Evolutionary conservation across 2,888 invertebrate genomes (phyloP).

Genomic region (Trichogramma evanescens): DNA sequence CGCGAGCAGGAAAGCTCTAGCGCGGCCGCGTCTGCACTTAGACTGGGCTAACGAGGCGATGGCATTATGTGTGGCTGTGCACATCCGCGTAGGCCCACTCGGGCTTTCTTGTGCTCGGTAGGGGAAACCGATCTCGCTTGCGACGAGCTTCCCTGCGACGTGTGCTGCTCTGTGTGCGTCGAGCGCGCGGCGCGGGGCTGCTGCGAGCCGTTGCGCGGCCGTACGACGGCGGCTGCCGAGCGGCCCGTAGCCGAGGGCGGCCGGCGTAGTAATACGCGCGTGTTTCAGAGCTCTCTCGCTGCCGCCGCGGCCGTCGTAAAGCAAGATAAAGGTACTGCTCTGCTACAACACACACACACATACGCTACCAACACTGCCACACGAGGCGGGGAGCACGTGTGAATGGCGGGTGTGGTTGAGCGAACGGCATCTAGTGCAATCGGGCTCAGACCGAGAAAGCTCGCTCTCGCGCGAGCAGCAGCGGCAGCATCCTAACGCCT

Average conservation of each 20-base stretch:
- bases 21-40: too few species aligned
- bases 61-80: not conserved
- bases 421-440: conserved; percentile 3
- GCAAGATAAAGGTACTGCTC: too few species aligned
- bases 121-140: conserved; percentile 13
- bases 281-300: too few species aligned
- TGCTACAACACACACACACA: too few species aligned
- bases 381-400: conserved; percentile 9
- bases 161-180: conserved; percentile 29
- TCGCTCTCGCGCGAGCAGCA: conserved; percentile 8
- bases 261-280: not conserved
- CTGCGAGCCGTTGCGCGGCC: conserved; percentile 23
- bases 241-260: conserved; percentile 8
- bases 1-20: not conserved
- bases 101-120: conserved; percentile 23
- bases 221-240: conserved; percentile 3
- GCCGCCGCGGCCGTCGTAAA: too few species aligned
- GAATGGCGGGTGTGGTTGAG: not conserved
- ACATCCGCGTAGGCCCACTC: conserved; percentile 13
- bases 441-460: conserved; percentile 16
- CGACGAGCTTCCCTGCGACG: conserved; percentile 25
- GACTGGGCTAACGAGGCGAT: too few species aligned
- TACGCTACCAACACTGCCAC: too few species aligned
- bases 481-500: not conserved
- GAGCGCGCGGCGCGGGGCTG: conserved; percentile 28